These are phyloP conservation scores for Cydia amplana DNA, from an alignment of 1,140 invertebrate genomes.

Conservation along the genomic window DNA sequence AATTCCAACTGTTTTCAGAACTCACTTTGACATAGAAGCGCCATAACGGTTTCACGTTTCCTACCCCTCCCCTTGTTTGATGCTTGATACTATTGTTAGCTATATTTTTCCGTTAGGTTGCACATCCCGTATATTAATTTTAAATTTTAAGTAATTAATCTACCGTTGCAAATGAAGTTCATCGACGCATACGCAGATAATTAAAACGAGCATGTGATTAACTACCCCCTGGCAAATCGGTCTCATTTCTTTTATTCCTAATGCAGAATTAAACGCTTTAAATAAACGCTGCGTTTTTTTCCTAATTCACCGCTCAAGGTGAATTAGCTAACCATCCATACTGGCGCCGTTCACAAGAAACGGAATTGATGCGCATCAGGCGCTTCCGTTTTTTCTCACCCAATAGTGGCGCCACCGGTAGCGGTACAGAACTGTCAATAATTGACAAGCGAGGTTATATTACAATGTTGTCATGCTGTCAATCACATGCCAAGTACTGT, in stretches of 20 bases:
- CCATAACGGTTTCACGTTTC: too few relatives aligned
- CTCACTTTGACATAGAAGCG: too few relatives aligned
- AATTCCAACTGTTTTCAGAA: too few relatives aligned
- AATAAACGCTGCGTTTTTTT: constrained; percentile 27
- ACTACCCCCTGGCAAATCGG: not conserved
- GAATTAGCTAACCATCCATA: constrained; percentile 26
- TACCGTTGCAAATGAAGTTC: not conserved
- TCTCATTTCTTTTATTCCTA: not conserved
- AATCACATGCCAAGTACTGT: not conserved
- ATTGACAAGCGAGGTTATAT: constrained; percentile 1
- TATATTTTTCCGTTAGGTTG: not conserved
- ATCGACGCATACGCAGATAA: not conserved
- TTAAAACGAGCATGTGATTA: not conserved
- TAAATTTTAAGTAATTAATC: not conserved
- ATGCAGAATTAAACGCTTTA: not conserved
- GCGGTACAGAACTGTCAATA: constrained; percentile 11
- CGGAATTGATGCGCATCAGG: constrained; percentile 2
- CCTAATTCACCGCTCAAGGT: not conserved
- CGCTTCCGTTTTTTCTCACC: constrained; percentile 22
- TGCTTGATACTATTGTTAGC: too few relatives aligned
- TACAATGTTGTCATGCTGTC: not conserved
- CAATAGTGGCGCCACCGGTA: constrained; percentile 1
- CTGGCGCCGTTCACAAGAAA: constrained; percentile 22
- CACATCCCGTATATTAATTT: not conserved
- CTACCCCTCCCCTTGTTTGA: too few relatives aligned